A percentile compares a stretch with the other conserved stretches of the same genome.
Evolutionary conservation across 2,888 invertebrate genomes (phyloP).

Genomic region (Zele albiditarsus): DNA sequence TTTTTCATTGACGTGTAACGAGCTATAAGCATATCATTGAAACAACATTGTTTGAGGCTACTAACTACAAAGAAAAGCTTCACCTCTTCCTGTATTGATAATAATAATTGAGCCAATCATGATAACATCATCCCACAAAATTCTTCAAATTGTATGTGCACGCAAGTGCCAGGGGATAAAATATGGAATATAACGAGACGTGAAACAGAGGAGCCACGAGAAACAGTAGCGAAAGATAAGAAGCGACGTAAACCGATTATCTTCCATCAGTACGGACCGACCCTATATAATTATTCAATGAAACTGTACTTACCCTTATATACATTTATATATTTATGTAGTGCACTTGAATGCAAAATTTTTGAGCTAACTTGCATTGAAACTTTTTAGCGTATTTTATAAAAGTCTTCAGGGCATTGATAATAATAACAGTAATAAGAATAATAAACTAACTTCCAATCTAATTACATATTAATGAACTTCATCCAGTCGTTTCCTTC

Average conservation of each 20-base stretch:
- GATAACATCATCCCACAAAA: neutral
- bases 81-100: neutral
- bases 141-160: neutral
- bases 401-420: neutral
- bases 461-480: neutral
- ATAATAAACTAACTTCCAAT: neutral
- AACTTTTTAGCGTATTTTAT: neutral
- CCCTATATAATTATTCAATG: conserved; percentile 22
- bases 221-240: conserved; percentile 11
- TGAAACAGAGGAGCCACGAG: neutral
- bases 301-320: neutral
- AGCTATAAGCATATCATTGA: too few relatives aligned
- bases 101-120: neutral
- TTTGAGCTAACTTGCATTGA: neutral
- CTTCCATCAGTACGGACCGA: conserved; percentile 33
- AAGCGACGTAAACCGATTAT: conserved; percentile 38
- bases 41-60: too few relatives aligned
- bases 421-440: neutral
- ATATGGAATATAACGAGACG: neutral
- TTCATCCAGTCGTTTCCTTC: neutral
- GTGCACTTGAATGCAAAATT: neutral
- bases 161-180: neutral
- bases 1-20: too few relatives aligned
- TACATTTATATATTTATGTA: neutral
- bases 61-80: too few relatives aligned